Conservation (phyloP, 2,797 vertebrate species). For the Notolabrus celidotus region DNA sequence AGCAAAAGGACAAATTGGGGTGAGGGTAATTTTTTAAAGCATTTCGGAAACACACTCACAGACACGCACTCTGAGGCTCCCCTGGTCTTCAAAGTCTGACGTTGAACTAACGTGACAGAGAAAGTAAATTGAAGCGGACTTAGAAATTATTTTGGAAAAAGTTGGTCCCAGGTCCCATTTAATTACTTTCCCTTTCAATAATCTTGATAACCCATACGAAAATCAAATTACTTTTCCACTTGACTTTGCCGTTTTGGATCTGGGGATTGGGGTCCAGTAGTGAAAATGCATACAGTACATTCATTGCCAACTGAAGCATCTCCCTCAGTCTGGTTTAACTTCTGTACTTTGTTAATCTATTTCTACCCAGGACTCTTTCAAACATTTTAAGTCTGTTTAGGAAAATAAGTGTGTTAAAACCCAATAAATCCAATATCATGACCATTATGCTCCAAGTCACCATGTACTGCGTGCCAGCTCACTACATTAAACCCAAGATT, state of each 20-base stretch:
- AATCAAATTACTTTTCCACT: conserved; percentile 73
- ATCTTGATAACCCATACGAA: conserved; percentile 67
- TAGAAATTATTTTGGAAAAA: conserved; percentile 59
- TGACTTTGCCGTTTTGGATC: conserved; percentile 61
- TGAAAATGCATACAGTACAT: conserved; percentile 43
- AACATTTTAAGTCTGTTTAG: conserved; percentile 26
- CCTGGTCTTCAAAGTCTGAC: conserved; percentile 44
- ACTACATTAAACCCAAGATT: too few species aligned
- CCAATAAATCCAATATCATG: conserved; percentile 24
- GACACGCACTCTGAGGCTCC: conserved; percentile 22
- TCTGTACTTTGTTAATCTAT: conserved; percentile 46
- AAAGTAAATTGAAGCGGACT: conserved; percentile 62
- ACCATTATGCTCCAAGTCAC: conserved; percentile 20
- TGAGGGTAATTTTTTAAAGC: conserved; percentile 17
- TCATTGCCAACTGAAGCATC: conserved; percentile 34
- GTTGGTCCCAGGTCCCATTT: conserved; percentile 60
- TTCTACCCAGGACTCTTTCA: conserved; percentile 25
- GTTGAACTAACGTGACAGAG: conserved; percentile 61
- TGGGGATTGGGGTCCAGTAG: conserved; percentile 34
- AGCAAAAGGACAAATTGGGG: conserved; percentile 40
- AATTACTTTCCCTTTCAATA: conserved; percentile 69
- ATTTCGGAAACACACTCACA: conserved; percentile 44
- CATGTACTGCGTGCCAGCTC: background rate
- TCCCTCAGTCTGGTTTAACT: conserved; percentile 29
- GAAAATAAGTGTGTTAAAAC: conserved; percentile 20